A percentile compares a stretch with the other conserved stretches of the same genome.
These are phyloP conservation scores for Muschampia plurimacula DNA, from an alignment of 2,888 invertebrate genomes.

Conservation along the genomic window DNA sequence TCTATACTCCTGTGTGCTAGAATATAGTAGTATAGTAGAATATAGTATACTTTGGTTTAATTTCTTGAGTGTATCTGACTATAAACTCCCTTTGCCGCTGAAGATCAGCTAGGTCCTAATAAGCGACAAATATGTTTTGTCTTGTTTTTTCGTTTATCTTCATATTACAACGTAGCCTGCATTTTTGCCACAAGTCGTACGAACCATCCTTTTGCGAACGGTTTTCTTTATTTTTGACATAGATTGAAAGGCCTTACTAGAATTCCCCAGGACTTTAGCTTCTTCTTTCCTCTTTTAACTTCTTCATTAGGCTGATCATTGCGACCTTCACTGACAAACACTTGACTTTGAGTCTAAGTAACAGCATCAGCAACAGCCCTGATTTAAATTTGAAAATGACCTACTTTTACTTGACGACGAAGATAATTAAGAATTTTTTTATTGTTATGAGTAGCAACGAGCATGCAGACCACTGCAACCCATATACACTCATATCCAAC, in stretches of 20 bases:
- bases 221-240: neutral
- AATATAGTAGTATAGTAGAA: neutral
- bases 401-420: neutral
- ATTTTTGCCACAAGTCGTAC: neutral
- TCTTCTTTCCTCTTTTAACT: neutral
- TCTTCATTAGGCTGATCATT: neutral
- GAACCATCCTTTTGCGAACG: neutral
- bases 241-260: neutral
- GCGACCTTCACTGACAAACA: neutral
- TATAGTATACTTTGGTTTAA: neutral
- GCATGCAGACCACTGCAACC: too few species aligned
- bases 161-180: neutral
- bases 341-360: neutral
- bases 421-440: neutral
- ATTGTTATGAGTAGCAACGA: too few species aligned
- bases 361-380: neutral
- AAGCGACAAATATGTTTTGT: neutral
- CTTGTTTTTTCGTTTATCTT: neutral
- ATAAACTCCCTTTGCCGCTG: neutral
- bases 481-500: too few species aligned
- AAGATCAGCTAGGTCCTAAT: neutral
- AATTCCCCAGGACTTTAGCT: neutral
- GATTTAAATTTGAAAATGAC: neutral
- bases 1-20: constrained; percentile 1
- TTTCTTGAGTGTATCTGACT: neutral